phyloP scores from a whole-genome alignment of 2,888 invertebrate species.

The Rhagium mordax region DNA sequence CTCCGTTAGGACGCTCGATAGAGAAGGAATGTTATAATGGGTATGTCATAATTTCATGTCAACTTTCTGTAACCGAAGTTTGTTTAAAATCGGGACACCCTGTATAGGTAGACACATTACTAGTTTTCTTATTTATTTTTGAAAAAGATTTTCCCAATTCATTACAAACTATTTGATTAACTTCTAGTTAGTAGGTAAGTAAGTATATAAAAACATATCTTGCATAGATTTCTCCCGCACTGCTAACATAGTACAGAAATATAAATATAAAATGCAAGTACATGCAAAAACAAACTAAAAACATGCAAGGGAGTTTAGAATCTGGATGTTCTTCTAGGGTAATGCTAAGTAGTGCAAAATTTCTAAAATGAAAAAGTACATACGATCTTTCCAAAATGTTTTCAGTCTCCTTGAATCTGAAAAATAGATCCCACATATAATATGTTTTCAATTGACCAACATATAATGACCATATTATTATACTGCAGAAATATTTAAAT shows the following conservation, averaged over 20 bases:
- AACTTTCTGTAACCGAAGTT: too few species aligned
- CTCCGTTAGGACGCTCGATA: too few species aligned
- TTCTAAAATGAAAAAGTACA: constrained; percentile 72
- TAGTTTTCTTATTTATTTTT: too few species aligned
- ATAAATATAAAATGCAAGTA: constrained; percentile 14
- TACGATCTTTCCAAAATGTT: constrained; percentile 88
- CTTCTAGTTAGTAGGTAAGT: too few species aligned
- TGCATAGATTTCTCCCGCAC: too few species aligned
- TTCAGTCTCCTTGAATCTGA: constrained; percentile 90
- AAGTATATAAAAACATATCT: too few species aligned
- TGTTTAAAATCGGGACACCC: too few species aligned
- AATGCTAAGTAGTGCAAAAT: constrained; percentile 21
- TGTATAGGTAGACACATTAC: too few species aligned
- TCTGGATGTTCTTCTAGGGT: constrained; percentile 7
- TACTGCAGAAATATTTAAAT: background rate
- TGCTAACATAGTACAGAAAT: background rate
- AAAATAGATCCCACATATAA: constrained; percentile 69
- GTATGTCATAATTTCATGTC: too few species aligned
- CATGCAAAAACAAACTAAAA: constrained; percentile 29
- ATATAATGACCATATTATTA: background rate
- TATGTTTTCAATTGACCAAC: background rate
- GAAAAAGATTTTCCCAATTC: too few species aligned
- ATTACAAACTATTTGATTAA: too few species aligned
- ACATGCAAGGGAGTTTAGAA: constrained; percentile 29
- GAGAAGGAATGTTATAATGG: too few species aligned